Evolutionary conservation across 2,113 vertebrate genomes (phyloP).

Genomic region (Camelus bactrianus): DNA sequence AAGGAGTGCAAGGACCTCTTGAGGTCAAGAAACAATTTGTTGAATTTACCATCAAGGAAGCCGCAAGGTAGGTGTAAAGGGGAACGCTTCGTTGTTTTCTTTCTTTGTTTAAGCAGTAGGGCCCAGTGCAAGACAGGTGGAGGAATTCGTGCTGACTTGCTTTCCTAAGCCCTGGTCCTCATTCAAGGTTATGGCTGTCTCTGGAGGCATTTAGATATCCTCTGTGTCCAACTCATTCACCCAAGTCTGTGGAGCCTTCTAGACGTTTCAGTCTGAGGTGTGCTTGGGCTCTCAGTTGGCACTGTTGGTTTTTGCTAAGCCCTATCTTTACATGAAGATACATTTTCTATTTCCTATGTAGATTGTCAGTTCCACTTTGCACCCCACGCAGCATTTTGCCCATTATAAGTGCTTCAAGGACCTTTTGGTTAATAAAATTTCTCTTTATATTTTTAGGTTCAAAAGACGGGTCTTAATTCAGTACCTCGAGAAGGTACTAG

Average conservation of each 20-base stretch:
- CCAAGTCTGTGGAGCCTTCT: neutral
- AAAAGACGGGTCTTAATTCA: conserved; percentile 99
- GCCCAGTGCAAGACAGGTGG: neutral
- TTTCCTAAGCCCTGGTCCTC: conserved; percentile 22
- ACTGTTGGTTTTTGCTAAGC: neutral
- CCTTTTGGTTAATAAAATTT: conserved; percentile 45
- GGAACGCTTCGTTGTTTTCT: neutral
- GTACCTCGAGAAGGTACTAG: conserved; percentile 94
- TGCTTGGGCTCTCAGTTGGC: neutral
- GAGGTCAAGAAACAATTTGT: conserved; percentile 96
- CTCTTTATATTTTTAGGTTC: conserved; percentile 90
- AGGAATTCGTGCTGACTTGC: neutral
- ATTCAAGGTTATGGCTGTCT: neutral
- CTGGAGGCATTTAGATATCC: neutral
- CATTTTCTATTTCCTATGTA: neutral
- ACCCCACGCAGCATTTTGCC: neutral
- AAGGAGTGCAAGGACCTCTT: conserved; percentile 94
- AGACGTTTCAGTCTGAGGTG: neutral
- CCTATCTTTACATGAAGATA: neutral
- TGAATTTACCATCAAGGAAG: conserved; percentile 98
- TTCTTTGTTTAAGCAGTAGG: neutral
- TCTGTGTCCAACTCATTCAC: neutral
- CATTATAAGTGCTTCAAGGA: neutral
- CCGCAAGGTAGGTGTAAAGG: conserved; percentile 91
- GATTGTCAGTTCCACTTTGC: neutral